These are phyloP conservation scores for Chitala chitala DNA, from an alignment of 2,113 vertebrate genomes.

Conservation along the genomic window DNA sequence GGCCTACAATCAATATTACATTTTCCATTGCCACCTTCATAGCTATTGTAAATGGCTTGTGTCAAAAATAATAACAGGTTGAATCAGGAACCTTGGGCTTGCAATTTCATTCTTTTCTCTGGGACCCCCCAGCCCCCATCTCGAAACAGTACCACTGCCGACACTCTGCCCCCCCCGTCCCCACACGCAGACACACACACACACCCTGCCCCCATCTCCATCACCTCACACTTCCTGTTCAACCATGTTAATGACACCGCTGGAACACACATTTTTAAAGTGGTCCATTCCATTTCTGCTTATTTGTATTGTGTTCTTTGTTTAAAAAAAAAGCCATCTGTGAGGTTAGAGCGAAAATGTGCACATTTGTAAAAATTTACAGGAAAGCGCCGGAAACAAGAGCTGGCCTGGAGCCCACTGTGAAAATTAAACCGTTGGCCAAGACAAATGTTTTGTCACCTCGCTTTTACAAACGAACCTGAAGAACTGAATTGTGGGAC, in stretches of 20 bases:
- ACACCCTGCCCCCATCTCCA: slow-evolving; percentile 24
- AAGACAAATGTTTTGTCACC: not conserved
- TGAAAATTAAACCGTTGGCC: not conserved
- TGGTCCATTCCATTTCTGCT: not conserved
- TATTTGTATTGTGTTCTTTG: no score
- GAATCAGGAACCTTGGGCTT: slow-evolving; percentile 74
- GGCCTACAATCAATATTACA: slow-evolving; percentile 76
- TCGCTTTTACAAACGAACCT: not conserved
- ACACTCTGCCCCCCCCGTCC: not conserved
- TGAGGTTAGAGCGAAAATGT: not conserved
- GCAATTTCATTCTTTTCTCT: slow-evolving; percentile 64
- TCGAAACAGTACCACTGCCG: slow-evolving; percentile 7
- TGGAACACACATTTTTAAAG: not conserved
- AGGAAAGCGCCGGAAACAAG: not conserved
- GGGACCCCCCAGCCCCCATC: slow-evolving; percentile 36
- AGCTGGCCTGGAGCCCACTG: not conserved
- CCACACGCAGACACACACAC: not conserved
- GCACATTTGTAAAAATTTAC: not conserved
- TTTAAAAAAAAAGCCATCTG: not conserved
- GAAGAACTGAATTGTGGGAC: not conserved
- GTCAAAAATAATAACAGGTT: slow-evolving; percentile 79
- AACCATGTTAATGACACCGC: slow-evolving; percentile 1
- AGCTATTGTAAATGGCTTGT: slow-evolving; percentile 77
- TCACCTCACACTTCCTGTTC: slow-evolving; percentile 38
- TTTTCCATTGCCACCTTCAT: slow-evolving; percentile 75